Base-by-base conservation (phyloP, 2,888 invertebrate genomes). In the Harpalus rubripes region DNA sequence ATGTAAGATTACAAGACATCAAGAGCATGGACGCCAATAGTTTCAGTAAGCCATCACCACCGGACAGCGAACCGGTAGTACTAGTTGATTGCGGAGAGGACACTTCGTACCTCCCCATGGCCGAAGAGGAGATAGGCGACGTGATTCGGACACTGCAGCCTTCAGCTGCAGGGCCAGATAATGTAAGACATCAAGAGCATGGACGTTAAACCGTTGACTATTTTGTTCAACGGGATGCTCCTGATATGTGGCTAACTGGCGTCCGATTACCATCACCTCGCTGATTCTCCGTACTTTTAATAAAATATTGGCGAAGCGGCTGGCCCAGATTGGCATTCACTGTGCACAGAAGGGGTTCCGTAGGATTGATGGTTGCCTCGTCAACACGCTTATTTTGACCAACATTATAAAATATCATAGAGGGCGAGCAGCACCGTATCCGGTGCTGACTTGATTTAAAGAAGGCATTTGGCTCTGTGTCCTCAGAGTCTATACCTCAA, bases 401-500 rank as follows among this genome's bases (percentile, higher is more conserved):
- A 22, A 22, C 3, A 22, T 22, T 3, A 22, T 22, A 2, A 22
- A 22, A 3, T 2, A 1, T 22, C 22, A 22, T 3, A 22, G 22
- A 22, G 22, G 3, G 22, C 22, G 22, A 3, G 22, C 22, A 22
- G 22, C 22, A 22, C 63, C 63, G 1, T 63, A 63, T 7, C 1
- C 63, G 63, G 16, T 76, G 8, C 56, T 76, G 16, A 44, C n/a
- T 76, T 6, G 76, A 76, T 18, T 16, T 52, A 1, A 22, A 56
- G 12, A 76, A 76, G 18, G 56, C 76, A 1, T 76, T 76, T 22
- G 26, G 56, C 56, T 16, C 52, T 18, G 56, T 76, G 7, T 76
- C 76, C 1, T 1, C 0, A 0, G 3, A 76, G 1, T 44, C 32
- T 2, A 76, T 76, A 1, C 41, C 22, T 1, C 5, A 56, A 4